Evolutionary conservation across 2,113 vertebrate genomes (phyloP), one percentile per base, ranked within the genome.

Genomic region (Seriola quinqueradiata): DNA sequence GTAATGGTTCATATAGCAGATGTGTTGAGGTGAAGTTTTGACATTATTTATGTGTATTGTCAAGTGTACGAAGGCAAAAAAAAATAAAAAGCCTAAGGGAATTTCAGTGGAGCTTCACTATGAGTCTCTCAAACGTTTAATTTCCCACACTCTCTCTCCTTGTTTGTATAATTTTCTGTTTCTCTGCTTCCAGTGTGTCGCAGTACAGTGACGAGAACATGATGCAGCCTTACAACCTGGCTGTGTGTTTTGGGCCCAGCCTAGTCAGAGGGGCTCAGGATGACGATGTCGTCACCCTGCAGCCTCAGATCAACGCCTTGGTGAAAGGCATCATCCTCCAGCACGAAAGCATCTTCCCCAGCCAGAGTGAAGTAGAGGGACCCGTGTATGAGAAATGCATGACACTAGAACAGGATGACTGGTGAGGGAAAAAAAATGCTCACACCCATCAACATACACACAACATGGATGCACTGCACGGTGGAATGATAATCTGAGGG

Each of bases 171-270:
- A 46, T n/a, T 21, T 23, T 25, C 1, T 59, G 32, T 16, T 8
- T 44, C 14, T 57, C 46, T 71, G 8, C 28, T 42, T 67, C 8
- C 79, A 97, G 96, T 75, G 90, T 97, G 77, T 95, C 96, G 42
- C 95, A 97, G 90, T 97, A 97, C 92, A 97, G 96, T 2, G 96
- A 97, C 0, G 96, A 97, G 93, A 97, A 97, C 94, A 97, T 97
- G 96, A 97, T 97, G 97, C 96, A 96, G 72, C 95, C 96, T 8
- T 97, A 97, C 90, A 97, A 97, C 86, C 77, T 97, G 92, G 97
- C 97, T 0, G 97, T 97, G 83, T 97, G 97, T 89, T 97, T 97
- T 1, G 97, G 97, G 10, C 97, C 97, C 13, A 97, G 95, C 0
- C 92, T 97, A 76, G 88, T 97, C 36, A 87, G 95, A 2, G 93